Evolutionary conservation across 2,797 vertebrate genomes (phyloP).

Genomic region (Poecilia picta): DNA sequence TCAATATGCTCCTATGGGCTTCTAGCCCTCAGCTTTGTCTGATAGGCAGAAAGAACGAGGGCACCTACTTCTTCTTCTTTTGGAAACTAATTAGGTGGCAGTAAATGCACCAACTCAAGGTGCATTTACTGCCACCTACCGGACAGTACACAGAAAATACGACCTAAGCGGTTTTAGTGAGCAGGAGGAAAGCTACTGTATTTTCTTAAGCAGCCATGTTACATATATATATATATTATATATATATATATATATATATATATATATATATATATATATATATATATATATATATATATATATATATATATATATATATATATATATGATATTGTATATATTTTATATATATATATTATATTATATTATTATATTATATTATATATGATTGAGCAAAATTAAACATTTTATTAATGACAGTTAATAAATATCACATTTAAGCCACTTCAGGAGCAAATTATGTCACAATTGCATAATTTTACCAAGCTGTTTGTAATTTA

Average conservation of each 20-base stretch:
- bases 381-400: background rate
- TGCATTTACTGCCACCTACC: background rate
- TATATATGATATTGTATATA: too few species aligned
- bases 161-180: too few species aligned
- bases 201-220: background rate
- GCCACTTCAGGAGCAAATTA: background rate
- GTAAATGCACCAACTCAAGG: background rate
- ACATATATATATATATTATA: too few species aligned
- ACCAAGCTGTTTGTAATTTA: background rate
- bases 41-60: slow-evolving; percentile 34
- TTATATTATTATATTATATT: background rate
- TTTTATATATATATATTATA: too few species aligned
- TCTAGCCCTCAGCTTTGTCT: accelerated
- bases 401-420: background rate
- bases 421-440: background rate
- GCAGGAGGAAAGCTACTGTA: background rate
- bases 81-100: too few species aligned
- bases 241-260: too few species aligned
- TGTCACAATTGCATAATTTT: background rate
- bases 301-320: too few species aligned
- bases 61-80: background rate
- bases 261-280: too few species aligned
- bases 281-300: too few species aligned
- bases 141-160: background rate
- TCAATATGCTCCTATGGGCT: accelerated